phyloP scores from a whole-genome alignment of 2,113 vertebrate genomes.

The Halcyon senegalensis region DNA sequence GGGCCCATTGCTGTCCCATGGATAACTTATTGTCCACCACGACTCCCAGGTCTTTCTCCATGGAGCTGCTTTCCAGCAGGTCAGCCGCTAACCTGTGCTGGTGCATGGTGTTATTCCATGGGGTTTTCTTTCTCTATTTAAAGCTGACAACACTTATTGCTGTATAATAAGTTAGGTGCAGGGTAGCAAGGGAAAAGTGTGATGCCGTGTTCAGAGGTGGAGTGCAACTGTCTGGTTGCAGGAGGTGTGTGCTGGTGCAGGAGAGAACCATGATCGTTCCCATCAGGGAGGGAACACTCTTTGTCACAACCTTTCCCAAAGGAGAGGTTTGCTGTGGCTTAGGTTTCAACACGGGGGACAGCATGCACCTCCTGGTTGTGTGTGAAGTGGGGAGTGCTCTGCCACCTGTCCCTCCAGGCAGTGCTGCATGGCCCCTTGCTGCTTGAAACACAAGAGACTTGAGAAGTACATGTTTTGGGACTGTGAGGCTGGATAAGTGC shows the following conservation, averaged over 20 bases:
- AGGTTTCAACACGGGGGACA: accelerated
- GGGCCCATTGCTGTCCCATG: too few species aligned
- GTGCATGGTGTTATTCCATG: too few species aligned
- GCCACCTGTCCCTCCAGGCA: neutral
- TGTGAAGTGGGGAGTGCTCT: neutral
- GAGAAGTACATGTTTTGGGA: neutral
- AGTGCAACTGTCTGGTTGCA: neutral
- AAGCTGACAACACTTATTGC: neutral
- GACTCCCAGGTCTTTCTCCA: too few species aligned
- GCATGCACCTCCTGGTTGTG: neutral
- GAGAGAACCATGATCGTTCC: neutral
- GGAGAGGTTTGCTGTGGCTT: neutral
- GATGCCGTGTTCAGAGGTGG: neutral
- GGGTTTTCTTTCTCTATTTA: neutral
- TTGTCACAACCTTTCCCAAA: neutral
- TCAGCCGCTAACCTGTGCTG: too few species aligned
- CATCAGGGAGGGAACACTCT: neutral
- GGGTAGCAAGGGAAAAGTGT: neutral
- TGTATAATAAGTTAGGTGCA: neutral
- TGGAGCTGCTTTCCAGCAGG: too few species aligned
- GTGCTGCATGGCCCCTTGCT: neutral
- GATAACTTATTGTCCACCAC: too few species aligned
- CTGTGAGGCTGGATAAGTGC: neutral
- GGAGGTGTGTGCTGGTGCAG: neutral
- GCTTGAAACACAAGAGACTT: neutral